Evolutionary conservation across 2,888 invertebrate species (phyloP), one percentile per base, ranked within the genome.

Genomic region (Camptogramma bilineatum): DNA sequence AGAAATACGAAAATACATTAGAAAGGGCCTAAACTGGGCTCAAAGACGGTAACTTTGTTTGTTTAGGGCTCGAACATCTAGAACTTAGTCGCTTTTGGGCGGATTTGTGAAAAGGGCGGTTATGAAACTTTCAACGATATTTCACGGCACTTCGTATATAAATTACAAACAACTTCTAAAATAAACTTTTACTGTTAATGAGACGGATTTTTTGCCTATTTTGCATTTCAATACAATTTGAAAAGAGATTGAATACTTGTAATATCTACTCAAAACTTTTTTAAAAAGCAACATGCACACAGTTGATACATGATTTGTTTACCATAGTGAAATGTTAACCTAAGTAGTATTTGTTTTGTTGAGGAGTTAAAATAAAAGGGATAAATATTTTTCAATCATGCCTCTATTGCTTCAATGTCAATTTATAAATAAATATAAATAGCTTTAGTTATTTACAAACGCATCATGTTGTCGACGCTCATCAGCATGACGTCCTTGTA

Each of bases 401-500:
- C 66, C 42, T 71, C 42, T 69, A 71, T 71, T 69, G 17, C 16
- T 44, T 62, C 52, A 59, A 16, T 55, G 17, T 65, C 46, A 42
- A 68, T 50, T 46, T 46, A n/a, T n/a, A 59, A 63, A 68, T 67
- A 66, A 64, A 54, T 62, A 66, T 51, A 0, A 42, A 39, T 7
- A 21, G 16, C 56, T 53, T 52, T 19, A 19, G 4, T 50, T 4
- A n/a, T 68, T 85, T 79, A 90, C 84, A 87, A 75, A 54, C 88
- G 77, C 70, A 81, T 77, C 88, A 88, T 88, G 68, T 81, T 82
- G 77, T 89, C 89, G 56, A 73, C 70, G 79, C 84, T 85, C 85
- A 82, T 85, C 73, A 90, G 74, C 89, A 91, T 91, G 57, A 90
- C 87, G 66, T 90, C 88, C 63, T 76, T 88, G 84, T 91, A 90